These are phyloP conservation scores for Eutrigla gurnardus DNA, from an alignment of 2,797 vertebrate species.

Conservation along the genomic window DNA sequence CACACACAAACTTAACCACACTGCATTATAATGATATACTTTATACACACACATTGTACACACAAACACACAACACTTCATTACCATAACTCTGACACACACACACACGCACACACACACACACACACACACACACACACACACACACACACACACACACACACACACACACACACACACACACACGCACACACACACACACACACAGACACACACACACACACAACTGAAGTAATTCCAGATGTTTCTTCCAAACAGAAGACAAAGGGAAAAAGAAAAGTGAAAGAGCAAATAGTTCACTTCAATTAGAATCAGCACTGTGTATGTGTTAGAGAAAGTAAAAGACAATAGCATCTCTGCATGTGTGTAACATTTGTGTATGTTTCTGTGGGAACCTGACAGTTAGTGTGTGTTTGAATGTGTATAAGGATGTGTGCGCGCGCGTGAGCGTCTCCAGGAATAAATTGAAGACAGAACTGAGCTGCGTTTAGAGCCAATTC, in stretches of 20 bases:
- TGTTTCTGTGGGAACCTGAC: not conserved
- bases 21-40: constrained; percentile 22
- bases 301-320: constrained; percentile 85
- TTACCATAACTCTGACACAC: not conserved
- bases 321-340: constrained; percentile 1
- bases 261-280: constrained; percentile 67
- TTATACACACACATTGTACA: not conserved
- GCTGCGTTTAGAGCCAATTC: constrained; percentile 81
- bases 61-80: not conserved
- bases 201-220: constrained; percentile 61
- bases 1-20: constrained; percentile 25
- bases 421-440: constrained; percentile 20
- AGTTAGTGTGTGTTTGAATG: not conserved
- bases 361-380: not conserved
- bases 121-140: constrained; percentile 46
- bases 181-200: constrained; percentile 62
- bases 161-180: constrained; percentile 61
- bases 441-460: constrained; percentile 76
- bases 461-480: constrained; percentile 91
- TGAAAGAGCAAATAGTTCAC: constrained; percentile 69
- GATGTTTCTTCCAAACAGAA: constrained; percentile 74
- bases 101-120: not conserved
- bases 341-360: too few relatives aligned
- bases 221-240: constrained; percentile 71
- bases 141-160: too few relatives aligned